Evolutionary conservation across 2,113 vertebrate species (phyloP).

Genomic region (Vulpes lagopus): DNA sequence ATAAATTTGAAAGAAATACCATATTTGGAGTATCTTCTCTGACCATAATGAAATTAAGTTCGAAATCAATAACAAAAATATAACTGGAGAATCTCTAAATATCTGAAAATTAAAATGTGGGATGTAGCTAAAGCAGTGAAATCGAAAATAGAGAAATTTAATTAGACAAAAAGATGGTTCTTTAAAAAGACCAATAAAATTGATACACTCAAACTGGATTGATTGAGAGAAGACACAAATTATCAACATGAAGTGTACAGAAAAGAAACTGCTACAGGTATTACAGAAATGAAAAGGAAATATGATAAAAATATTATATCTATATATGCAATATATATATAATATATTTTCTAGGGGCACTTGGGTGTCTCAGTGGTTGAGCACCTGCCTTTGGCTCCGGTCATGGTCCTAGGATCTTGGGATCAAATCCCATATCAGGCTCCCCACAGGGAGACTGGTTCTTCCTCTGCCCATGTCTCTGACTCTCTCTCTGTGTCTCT

Average conservation of each 20-base stretch:
- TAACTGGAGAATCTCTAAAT: background rate
- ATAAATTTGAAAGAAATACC: slow-evolving; percentile 5
- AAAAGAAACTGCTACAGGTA: background rate
- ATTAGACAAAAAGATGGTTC: background rate
- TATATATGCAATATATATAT: no score
- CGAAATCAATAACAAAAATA: background rate
- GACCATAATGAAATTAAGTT: background rate
- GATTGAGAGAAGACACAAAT: background rate
- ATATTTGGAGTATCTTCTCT: background rate
- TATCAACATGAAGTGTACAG: background rate
- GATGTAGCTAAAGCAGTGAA: background rate
- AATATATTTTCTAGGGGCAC: no score
- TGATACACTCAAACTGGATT: background rate
- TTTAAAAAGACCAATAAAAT: background rate
- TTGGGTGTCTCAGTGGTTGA: no score
- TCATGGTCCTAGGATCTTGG: no score
- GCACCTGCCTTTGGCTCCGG: no score
- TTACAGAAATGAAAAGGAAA: background rate
- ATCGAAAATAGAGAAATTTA: background rate
- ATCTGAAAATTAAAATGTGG: background rate
- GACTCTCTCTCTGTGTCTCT: no score
- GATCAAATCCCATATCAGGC: no score
- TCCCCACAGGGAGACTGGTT: no score
- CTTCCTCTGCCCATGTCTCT: no score
- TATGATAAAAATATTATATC: background rate